A percentile compares a stretch with the other conserved stretches of the same genome.
Evolutionary conservation across 2,888 invertebrate species (phyloP).

Genomic region (Alloplasta piceator): DNA sequence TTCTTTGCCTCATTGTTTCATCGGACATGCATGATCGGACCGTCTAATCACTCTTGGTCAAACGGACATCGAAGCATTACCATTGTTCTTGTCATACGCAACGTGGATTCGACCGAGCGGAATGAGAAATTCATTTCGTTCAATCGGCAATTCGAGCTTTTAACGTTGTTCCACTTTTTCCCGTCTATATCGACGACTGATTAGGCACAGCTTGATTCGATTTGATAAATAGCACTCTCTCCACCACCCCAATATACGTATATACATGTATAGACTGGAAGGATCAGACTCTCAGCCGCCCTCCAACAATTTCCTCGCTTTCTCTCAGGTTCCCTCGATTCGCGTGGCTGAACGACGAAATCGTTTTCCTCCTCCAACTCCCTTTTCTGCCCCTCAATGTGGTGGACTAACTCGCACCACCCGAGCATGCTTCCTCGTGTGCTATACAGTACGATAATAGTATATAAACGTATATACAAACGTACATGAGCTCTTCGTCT

Average conservation of each 20-base stretch:
- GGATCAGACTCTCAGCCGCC: constrained; percentile 40
- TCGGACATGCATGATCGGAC: too few species aligned
- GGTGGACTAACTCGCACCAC: constrained; percentile 61
- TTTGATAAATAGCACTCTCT: constrained; percentile 75
- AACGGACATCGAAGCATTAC: too few species aligned
- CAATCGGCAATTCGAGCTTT: constrained; percentile 76
- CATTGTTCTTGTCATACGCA: too few species aligned
- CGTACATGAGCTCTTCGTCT: constrained; percentile 7
- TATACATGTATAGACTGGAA: constrained; percentile 32
- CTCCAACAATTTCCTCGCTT: constrained; percentile 49
- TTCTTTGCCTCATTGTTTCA: too few species aligned
- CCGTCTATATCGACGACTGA: constrained; percentile 74
- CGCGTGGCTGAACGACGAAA: constrained; percentile 65
- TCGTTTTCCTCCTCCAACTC: constrained; percentile 53
- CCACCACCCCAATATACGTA: constrained; percentile 25
- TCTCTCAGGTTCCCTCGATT: constrained; percentile 58
- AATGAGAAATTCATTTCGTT: constrained; percentile 58
- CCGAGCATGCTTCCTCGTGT: constrained; percentile 33
- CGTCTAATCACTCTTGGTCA: too few species aligned
- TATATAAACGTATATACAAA: constrained; percentile 34
- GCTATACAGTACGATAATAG: constrained; percentile 20
- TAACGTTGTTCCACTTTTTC: constrained; percentile 64
- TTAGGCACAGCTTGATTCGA: constrained; percentile 75
- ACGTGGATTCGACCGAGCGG: constrained; percentile 8
- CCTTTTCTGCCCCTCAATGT: constrained; percentile 29